Evolutionary conservation across 2,888 invertebrate genomes (phyloP), one percentile per base, ranked within the genome.

Genomic region (Drosophila leonis): DNA sequence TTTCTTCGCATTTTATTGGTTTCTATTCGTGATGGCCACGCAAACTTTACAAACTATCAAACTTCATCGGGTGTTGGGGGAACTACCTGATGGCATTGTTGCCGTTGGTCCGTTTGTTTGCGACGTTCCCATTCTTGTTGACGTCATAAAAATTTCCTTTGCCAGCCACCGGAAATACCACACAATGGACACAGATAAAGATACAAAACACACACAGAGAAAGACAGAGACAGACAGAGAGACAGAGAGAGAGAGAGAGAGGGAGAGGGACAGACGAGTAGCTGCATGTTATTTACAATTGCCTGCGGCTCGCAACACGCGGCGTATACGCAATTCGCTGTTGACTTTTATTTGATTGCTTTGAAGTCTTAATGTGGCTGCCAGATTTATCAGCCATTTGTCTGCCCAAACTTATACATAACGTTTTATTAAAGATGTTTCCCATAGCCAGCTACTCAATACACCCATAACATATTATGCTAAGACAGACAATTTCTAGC

Each of bases 111-210:
- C 57, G 49, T 20, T 42, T 51, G 61, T 65, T 60, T 8, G 61
- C 49, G 62, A 55, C 33, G 27, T 56, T 70, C 65, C 73, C 73
- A 60, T 57, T 66, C 54, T 59, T 54, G 71, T 79, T 84, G 88
- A 87, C 66, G 82, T 88, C 89, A 88, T 86, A 83, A 74, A 88
- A 88, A 80, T 88, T 86, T 88, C 83, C 87, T 86, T 75, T 67
- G 64, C 65, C 76, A 78, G 64, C 65, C 76, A 83, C 83, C 83
- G 83, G 83, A 84, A 86, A 88, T 88, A 70, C 81, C 77, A 54
- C 56, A 86, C 83, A 84, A 88, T 86, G 73, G 71, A 37, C 51
- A 55, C 41, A 65, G 61, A 49, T 61, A 56, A 31, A 59, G 15
- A 46, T 24, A 54, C 48, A 57, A 20, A 18, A 12, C 48, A 29